phyloP scores from a whole-genome alignment of 2,888 invertebrate species.

The Liodrosophila aerea region DNA sequence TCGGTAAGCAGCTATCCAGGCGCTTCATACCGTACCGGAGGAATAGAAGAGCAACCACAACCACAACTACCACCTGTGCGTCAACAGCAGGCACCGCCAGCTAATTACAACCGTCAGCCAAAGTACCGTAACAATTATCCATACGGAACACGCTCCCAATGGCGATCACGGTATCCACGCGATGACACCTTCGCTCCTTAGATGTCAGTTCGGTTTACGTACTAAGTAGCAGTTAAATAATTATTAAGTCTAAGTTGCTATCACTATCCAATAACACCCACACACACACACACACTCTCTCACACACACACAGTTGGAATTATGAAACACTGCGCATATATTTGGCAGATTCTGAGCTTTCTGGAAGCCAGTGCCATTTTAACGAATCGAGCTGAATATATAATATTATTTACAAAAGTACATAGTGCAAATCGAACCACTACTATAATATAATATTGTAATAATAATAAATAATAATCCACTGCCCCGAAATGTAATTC shows the following conservation, averaged over 20 bases:
- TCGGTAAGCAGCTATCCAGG: constrained; percentile 29
- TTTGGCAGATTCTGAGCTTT: too few relatives aligned
- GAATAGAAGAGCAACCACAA: background rate
- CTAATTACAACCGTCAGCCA: constrained; percentile 33
- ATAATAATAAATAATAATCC: constrained; percentile 24
- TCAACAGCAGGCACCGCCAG: constrained; percentile 27
- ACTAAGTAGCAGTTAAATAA: constrained; percentile 70
- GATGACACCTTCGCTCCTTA: constrained; percentile 72
- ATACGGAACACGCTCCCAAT: constrained; percentile 31
- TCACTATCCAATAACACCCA: constrained; percentile 25
- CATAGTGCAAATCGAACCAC: constrained; percentile 27
- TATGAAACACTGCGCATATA: too few relatives aligned
- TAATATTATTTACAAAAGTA: constrained; percentile 25
- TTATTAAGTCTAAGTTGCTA: constrained; percentile 65
- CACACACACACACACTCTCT: background rate
- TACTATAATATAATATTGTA: constrained; percentile 12
- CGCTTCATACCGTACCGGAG: constrained; percentile 48
- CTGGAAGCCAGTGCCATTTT: constrained; percentile 36
- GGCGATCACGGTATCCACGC: constrained; percentile 59
- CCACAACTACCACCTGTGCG: constrained; percentile 31
- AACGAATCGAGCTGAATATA: constrained; percentile 24
- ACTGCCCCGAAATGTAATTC: constrained; percentile 55
- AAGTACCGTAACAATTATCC: too few relatives aligned
- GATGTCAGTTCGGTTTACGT: constrained; percentile 49
- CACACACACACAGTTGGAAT: too few relatives aligned